Base-by-base conservation (phyloP, 2,797 vertebrate species). In the Apogon talboti region DNA sequence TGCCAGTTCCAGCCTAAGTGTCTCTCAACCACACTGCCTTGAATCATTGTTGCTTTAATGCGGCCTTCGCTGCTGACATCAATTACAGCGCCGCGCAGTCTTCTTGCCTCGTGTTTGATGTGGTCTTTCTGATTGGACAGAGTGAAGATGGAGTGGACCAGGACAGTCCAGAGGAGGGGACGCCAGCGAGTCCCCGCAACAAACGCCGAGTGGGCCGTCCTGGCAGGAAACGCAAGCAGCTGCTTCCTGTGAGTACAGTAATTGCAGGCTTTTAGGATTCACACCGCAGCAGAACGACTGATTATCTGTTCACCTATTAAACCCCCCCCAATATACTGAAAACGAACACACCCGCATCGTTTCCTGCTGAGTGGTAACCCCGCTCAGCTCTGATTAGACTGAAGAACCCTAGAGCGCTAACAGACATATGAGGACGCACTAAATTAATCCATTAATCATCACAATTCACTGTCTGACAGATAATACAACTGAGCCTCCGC, bases 161-260 rank as follows among this genome's bases (percentile, higher is more conserved):
- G 86, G 96, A 96, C 83, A 93, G 92, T 50, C 92, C 91, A 78
- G 95, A 95, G 87, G 96, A 96, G 87, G 96, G 95, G 85, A 96
- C 93, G 69, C 92, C 91, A 60, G 94, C 94, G 21, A 93, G 95
- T 74, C 87, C 92, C 35, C 93, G 92, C n/a, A 84, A 86, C 72
- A 95, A 95, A 68, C 94, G 95, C 86, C 94, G 96, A 93, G 96
- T 95, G 43, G 96, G 96, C 74, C 93, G 96, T 75, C 96, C 96
- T 0, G 94, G 95, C 81, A 91, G 96, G 86, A 98, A 98, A 90
- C 95, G 96, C 92, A 98, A 97, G 83, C 94, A 96, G 82, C 94
- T 94, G 81, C 94, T 94, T 60, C 92, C 89, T 93, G 97, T 98
- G 92, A 97, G 96, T 95, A 69, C 84, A 74, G 38, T 71, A 80